These are phyloP conservation scores for Clarias pachynema DNA, from an alignment of 2,797 vertebrate genomes.

Conservation along the genomic window DNA sequence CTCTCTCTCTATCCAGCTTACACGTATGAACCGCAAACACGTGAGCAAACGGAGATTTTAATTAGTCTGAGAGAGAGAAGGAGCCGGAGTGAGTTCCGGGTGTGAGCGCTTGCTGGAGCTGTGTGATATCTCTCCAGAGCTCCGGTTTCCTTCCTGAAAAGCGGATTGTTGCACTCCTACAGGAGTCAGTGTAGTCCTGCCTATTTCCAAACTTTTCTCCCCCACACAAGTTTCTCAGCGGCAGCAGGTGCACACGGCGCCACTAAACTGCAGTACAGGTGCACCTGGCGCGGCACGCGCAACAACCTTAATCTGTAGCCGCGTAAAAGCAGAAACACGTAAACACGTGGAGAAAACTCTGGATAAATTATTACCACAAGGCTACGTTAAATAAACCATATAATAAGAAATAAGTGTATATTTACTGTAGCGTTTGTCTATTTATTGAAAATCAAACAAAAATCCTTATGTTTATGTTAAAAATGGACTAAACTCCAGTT, in stretches of 20 bases:
- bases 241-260: constrained; percentile 64
- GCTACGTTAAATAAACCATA: background rate
- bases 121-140: constrained; percentile 40
- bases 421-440: background rate
- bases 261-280: background rate
- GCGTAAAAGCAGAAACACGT: background rate
- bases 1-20: background rate
- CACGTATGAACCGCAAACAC: background rate
- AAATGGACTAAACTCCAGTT: too few relatives aligned
- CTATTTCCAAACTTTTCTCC: constrained; percentile 61
- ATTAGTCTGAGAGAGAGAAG: constrained; percentile 38
- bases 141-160: constrained; percentile 61
- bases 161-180: constrained; percentile 45
- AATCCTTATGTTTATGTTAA: background rate
- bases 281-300: background rate
- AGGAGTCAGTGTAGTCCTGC: constrained; percentile 52
- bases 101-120: constrained; percentile 63
- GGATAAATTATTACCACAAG: background rate
- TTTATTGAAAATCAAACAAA: background rate
- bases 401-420: background rate
- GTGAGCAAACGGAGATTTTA: background rate
- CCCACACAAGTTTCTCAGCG: constrained; percentile 57
- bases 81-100: constrained; percentile 72
- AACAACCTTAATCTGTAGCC: background rate
- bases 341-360: background rate